Conservation (phyloP, 2,888 invertebrate species). For the Zygothrica quintamaculata region DNA sequence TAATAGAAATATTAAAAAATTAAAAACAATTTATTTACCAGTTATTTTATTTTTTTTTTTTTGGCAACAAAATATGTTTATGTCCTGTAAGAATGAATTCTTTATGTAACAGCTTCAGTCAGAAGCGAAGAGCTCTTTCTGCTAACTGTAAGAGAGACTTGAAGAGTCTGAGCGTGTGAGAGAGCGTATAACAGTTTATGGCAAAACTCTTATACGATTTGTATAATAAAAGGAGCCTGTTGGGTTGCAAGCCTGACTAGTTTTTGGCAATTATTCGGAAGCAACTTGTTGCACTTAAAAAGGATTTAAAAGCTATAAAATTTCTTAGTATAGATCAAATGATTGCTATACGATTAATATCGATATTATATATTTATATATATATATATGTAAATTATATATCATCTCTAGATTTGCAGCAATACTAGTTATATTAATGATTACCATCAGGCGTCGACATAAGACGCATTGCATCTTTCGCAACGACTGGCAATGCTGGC, state of each 20-base stretch:
- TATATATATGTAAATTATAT: not conserved
- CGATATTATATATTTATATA: constrained; percentile 1
- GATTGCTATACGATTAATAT: too few species aligned
- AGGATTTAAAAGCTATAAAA: too few species aligned
- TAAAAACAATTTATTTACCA: not conserved
- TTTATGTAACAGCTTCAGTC: constrained; percentile 43
- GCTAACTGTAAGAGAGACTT: constrained; percentile 11
- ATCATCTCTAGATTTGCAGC: constrained; percentile 28
- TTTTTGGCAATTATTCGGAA: constrained; percentile 48
- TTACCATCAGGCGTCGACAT: constrained; percentile 7
- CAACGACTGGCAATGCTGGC: constrained; percentile 11
- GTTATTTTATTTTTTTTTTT: not conserved
- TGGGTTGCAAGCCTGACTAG: constrained; percentile 56
- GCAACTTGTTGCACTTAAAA: constrained; percentile 66
- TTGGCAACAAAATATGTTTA: not conserved
- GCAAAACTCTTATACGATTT: constrained; percentile 60
- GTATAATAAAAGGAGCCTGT: too few species aligned
- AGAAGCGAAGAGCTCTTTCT: constrained; percentile 19
- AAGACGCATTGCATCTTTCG: not conserved
- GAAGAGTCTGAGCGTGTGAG: not conserved
- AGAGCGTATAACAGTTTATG: constrained; percentile 51
- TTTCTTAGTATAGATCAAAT: too few species aligned
- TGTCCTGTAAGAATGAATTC: not conserved
- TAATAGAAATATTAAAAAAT: too few species aligned
- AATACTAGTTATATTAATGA: constrained; percentile 34